Evolutionary conservation across 2,888 invertebrate genomes (phyloP), one percentile per base, ranked within the genome.

Genomic region (Perithous albicinctus): DNA sequence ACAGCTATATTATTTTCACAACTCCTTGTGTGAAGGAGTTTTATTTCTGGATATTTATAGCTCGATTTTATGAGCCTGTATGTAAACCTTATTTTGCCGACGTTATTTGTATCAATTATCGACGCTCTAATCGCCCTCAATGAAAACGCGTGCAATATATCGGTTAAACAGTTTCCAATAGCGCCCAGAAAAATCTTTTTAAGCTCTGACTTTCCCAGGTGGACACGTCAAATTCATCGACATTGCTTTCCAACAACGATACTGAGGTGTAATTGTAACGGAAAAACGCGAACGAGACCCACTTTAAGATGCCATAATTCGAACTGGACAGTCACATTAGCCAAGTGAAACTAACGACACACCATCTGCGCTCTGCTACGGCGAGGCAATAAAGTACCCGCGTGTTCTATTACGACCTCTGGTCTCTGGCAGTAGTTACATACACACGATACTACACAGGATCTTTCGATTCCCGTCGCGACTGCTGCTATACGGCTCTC

Each of bases 361-460:
- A 48, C 56, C 59, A 32, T 67, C 32, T 41, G 56, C 43, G 54
- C 26, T n/a, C n/a, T 61, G 4, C 23, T 41, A 46, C 6, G 48
- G 35, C 38, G 29, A 63, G 63, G 51, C 38, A 10, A 72, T 78
- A 73, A 78, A 72, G 72, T 59, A 72, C 70, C 29, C 20, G 23
- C 18, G 59, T 35, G 59, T 32, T 26, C 8, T 32, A 26, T 54
- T 54, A n/a, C 54, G 12, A 12, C 1, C 12, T 23, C 10, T 12
- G 10, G 54, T 0, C 1, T 0, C 1, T 8, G 1, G 6, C 38
- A 10, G 15, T 48, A 18, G 32, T 15, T 23, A 48, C 32, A 63
- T 23, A 8, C 35, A 15, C 20, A 2, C 12, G n/a, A n/a, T n/a
- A n/a, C 20, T 26, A 3, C 15, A n/a, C 23, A 18, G 10, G 78